A percentile compares a stretch with the other conserved stretches of the same genome.
These are phyloP conservation scores for Amblyteles armatorius DNA, from an alignment of 2,888 invertebrate species.

Conservation along the genomic window DNA sequence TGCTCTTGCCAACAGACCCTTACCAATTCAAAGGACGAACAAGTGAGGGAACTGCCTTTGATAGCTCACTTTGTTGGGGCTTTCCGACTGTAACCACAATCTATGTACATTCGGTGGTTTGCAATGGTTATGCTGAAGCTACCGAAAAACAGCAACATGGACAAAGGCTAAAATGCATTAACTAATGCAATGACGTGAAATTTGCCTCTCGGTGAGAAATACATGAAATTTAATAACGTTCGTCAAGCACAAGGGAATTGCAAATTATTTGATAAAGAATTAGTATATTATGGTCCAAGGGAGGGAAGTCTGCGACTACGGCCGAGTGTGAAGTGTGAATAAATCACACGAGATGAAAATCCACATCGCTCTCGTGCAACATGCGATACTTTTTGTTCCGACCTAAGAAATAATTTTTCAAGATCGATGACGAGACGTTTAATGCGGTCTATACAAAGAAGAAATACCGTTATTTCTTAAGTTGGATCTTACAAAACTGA, in stretches of 20 bases:
- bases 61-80: constrained; percentile 74
- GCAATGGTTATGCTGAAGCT: not conserved
- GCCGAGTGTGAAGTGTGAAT: too few species aligned
- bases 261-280: too few species aligned
- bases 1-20: constrained; percentile 28
- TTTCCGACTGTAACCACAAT: constrained; percentile 32
- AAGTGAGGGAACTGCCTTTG: constrained; percentile 66
- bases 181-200: not conserved
- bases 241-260: too few species aligned
- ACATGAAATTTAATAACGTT: not conserved
- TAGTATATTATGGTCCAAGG: too few species aligned
- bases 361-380: too few species aligned
- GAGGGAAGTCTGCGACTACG: too few species aligned
- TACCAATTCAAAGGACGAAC: constrained; percentile 39
- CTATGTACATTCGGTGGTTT: not conserved
- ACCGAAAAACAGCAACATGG: not conserved
- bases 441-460: too few species aligned
- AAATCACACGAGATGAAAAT: too few species aligned
- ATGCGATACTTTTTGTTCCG: too few species aligned
- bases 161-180: not conserved
- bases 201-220: too few species aligned
- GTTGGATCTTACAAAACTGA: not conserved
- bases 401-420: too few species aligned
- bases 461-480: not conserved
- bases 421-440: too few species aligned